Base-by-base conservation (phyloP, 1,140 invertebrate genomes). In the Philotrypesis tridentata region DNA sequence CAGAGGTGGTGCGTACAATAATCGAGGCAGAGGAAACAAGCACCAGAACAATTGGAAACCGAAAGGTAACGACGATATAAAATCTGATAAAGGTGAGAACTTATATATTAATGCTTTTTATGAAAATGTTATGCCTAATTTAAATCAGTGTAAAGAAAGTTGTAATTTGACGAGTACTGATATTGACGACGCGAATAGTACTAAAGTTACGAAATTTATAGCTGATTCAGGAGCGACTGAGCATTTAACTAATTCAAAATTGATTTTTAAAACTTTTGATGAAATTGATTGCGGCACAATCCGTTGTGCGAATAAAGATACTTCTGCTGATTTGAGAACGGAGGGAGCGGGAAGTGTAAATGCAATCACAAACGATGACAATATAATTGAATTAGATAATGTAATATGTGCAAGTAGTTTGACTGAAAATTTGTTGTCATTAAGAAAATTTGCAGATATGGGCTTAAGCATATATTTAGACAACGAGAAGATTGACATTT, bases 291-390 rank as follows among this genome's bases (percentile, higher is more conserved):
- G 11, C 0, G 31, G 40, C 23, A 61, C 48, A 27, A 75, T 83
- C 25, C 74, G 75, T 55, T 83, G 82, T 61, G 82, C 76, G 0
- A 79, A 83, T 71, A 79, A 83, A 65, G 29, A 71, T 17, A 63
- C 75, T 3, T 17, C 37, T 1, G 37, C 37, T 40, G 37, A 75
- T 29, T 61, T 75, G 14, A 61, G 29, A 60, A 75, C 55, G 7
- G 11, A 29, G 5, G 71, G 71, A 25, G 17, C 31, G 25, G 71
- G 71, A n/a, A 48, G 8, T 12, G 25, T 55, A 11, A n/a, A 48
- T 29, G 11, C 55, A 25, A 11, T 12, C 9, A 23, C 9, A 14
- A 14, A 29, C 6, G 23, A 61, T 9, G 17, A 27, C 2, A 61
- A 29, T 29, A n/a, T n/a, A 21, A 9, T 75, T 60, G n/a, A n/a